Conservation (phyloP, 2,888 invertebrate species). For the Aleiodes leptofemur region DNA sequence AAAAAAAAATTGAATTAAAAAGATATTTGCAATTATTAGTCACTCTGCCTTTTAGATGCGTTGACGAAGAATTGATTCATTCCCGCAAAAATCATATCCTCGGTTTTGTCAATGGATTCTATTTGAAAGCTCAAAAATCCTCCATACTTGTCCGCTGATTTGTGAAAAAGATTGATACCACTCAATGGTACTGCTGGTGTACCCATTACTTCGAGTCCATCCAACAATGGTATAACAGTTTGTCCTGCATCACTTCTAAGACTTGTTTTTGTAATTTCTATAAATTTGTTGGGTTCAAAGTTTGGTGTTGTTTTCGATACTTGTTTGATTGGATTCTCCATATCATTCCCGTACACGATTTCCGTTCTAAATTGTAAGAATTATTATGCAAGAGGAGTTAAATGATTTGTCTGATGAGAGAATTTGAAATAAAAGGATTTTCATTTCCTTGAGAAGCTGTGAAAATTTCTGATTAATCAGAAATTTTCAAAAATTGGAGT, state of each 20-base stretch:
- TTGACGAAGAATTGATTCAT: no score
- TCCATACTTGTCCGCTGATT: background rate
- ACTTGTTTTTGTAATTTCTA: background rate
- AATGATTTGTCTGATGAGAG: no score
- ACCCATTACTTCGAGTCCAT: background rate
- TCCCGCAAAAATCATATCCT: no score
- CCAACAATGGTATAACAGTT: conserved; percentile 3
- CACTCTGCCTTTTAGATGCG: no score
- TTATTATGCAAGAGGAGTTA: background rate
- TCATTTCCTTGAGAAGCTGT: no score
- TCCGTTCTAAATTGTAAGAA: background rate
- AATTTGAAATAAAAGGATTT: no score
- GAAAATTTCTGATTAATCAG: no score
- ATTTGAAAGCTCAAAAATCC: background rate
- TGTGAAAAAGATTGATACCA: conserved; percentile 9
- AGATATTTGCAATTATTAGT: no score
- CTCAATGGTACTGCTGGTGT: background rate
- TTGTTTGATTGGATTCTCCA: background rate
- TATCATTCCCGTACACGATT: background rate
- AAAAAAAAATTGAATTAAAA: no score
- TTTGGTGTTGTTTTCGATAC: background rate
- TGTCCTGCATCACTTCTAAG: background rate
- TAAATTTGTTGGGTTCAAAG: background rate
- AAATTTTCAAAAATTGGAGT: no score
- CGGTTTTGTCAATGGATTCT: no score